Percentiles rank a stretch among this genome's conserved stretches.
Evolutionary conservation across 2,888 invertebrate species (phyloP).

Genomic region (Ochropleura plecta): DNA sequence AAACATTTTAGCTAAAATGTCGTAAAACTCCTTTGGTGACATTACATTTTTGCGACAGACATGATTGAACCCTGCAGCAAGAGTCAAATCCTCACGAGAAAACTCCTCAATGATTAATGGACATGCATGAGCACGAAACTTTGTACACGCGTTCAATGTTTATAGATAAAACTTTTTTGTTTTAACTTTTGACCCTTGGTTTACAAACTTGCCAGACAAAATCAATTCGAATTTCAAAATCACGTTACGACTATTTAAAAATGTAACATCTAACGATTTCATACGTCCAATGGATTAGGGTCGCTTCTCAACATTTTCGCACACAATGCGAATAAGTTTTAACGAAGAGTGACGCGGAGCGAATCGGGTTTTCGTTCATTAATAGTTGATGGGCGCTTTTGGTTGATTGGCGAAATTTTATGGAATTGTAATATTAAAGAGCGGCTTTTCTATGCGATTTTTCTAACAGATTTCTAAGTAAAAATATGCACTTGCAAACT

Average conservation of each 20-base stretch:
- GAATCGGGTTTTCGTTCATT: slow-evolving; percentile 35
- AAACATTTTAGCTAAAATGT: no score
- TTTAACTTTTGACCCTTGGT: not conserved
- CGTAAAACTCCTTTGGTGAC: no score
- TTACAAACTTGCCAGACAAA: not conserved
- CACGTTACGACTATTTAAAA: slow-evolving; percentile 13
- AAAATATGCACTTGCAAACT: not conserved
- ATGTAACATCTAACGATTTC: slow-evolving; percentile 8
- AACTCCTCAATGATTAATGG: no score
- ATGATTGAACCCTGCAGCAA: no score
- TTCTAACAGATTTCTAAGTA: not conserved
- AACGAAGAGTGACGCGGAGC: slow-evolving; percentile 48
- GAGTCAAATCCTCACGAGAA: no score
- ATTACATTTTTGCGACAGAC: no score
- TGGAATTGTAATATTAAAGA: slow-evolving; percentile 9
- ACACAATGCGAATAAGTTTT: slow-evolving; percentile 42
- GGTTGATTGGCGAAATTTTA: slow-evolving; percentile 10
- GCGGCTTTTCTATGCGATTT: not conserved
- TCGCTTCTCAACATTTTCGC: slow-evolving; percentile 16
- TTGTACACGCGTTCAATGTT: no score
- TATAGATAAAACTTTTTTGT: no score
- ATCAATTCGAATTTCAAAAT: not conserved
- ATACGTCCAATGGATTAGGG: slow-evolving; percentile 32
- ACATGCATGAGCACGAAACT: no score
- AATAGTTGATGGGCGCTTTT: slow-evolving; percentile 29